These are phyloP conservation scores for Dryoscopus gambensis DNA, from an alignment of 2,113 vertebrate genomes.

Conservation along the genomic window DNA sequence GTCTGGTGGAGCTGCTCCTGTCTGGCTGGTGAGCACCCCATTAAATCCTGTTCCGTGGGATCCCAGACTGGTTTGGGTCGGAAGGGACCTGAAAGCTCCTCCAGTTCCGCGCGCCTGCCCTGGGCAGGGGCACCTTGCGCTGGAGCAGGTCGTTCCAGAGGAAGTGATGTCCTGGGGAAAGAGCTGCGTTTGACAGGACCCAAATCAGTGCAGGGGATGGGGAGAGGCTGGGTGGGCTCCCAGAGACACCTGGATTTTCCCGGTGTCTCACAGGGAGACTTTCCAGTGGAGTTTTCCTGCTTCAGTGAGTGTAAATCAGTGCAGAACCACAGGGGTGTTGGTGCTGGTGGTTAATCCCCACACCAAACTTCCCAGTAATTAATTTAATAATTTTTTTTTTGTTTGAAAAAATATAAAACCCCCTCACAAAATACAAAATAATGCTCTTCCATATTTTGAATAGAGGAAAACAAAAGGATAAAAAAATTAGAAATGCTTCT, in stretches of 20 bases:
- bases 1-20: background rate
- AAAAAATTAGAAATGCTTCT: background rate
- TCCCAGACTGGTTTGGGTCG: background rate
- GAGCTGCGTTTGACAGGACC: background rate
- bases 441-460: background rate
- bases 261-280: background rate
- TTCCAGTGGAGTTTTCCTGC: background rate
- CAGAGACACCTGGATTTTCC: background rate
- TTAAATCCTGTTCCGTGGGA: background rate
- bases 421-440: background rate
- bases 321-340: background rate
- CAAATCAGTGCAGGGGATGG: background rate
- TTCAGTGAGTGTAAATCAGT: background rate
- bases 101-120: background rate
- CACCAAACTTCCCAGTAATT: background rate
- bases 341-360: background rate
- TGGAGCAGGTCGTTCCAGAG: background rate
- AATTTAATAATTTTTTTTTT: background rate
- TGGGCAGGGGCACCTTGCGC: background rate
- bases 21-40: background rate
- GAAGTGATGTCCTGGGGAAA: background rate
- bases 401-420: fast-evolving
- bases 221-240: background rate
- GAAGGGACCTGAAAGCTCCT: background rate
- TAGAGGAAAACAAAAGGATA: background rate